Evolutionary conservation across 2,797 vertebrate genomes (phyloP).

Genomic region (Pseudochaenichthys georgianus): DNA sequence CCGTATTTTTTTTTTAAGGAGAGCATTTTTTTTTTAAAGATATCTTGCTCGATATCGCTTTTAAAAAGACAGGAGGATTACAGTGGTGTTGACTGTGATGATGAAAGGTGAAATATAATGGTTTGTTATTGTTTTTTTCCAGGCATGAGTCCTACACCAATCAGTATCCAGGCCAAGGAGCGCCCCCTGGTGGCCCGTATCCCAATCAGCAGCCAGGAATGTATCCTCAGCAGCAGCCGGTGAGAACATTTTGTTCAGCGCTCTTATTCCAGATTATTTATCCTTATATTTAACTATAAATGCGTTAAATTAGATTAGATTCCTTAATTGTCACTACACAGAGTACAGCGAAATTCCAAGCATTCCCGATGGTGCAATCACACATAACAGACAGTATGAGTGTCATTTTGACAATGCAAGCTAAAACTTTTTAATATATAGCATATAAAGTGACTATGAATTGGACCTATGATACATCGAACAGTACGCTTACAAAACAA

Average conservation of each 20-base stretch:
- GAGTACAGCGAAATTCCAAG: no score
- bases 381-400: no score
- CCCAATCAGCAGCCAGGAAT: constrained; percentile 96
- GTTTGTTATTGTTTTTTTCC: constrained; percentile 51
- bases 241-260: constrained; percentile 76
- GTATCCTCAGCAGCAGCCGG: constrained; percentile 95
- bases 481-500: no score
- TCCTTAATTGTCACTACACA: no score
- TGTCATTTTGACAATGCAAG: no score
- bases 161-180: constrained; percentile 96
- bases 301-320: not conserved
- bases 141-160: constrained; percentile 98
- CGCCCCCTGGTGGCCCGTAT: constrained; percentile 94
- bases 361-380: no score
- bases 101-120: constrained; percentile 3
- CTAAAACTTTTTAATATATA: no score
- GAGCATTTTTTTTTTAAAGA: not conserved
- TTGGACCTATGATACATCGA: no score
- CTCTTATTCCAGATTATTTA: not conserved
- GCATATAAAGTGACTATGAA: no score
- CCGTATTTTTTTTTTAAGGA: not conserved
- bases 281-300: not conserved
- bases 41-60: no score
- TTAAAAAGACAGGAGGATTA: no score
- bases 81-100: constrained; percentile 5